Base-by-base conservation (phyloP, 2,797 vertebrate species). In the Buceros bicornis region DNA sequence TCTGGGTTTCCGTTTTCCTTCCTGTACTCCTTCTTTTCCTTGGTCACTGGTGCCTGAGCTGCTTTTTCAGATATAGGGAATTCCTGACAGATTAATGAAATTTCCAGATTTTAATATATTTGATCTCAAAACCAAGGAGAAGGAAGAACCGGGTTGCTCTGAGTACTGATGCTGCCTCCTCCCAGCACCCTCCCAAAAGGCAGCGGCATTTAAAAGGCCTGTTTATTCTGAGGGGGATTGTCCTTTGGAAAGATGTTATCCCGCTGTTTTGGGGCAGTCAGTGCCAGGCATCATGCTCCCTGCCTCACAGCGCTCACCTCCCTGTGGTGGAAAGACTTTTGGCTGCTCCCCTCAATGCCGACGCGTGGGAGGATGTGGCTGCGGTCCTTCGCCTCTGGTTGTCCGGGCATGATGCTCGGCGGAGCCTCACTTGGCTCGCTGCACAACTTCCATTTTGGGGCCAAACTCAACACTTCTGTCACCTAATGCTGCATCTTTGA, bases 311-410 rank as follows among this genome's bases (percentile, higher is more conserved):
- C 72, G 11, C 42, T 82, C n/a, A 67, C 24, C n/a, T 69, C 1
- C 2, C 29, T 62, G 13, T 0, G 1, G 21, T 73, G 24, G 73
- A 71, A 43, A 69, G 48, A 3, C n/a, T 7, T 66, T 5, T 16
- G n/a, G 19, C 76, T 74, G 51, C 33, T 93, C 7, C 28, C 31
- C 7, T 0, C 2, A 0, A 20, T 45, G 76, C 40, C 35, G 1
- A 0, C 3, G 5, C 1, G 0, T 48, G 48, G 40, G n/a, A 80
- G 43, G 48, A 50, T 42, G 67, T 45, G 67, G 24, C 56, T 62
- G 18, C 1, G 0, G 18, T 45, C 45, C 22, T 81, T 11, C 1
- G 1, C 48, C 28, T 70, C 17, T 1, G 1, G 15, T 11, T 69
- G 17, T 15, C 76, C 57, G 31, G 69, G 33, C 56, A 13, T 9